phyloP scores from a whole-genome alignment of 1,140 invertebrate species.

The Calephelis virginiensis region DNA sequence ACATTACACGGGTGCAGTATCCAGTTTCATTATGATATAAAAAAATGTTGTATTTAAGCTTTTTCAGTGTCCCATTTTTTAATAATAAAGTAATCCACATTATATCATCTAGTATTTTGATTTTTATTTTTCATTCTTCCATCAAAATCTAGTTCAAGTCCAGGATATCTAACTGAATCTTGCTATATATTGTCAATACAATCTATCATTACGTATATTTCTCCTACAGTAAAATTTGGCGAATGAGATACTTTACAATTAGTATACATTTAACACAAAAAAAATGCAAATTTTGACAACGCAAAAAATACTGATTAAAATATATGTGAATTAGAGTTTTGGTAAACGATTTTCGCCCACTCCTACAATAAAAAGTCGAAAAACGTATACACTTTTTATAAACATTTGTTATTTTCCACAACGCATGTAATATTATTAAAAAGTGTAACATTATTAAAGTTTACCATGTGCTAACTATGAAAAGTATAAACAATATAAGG shows the following conservation, averaged over 20 bases:
- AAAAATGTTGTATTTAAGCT: too few species aligned
- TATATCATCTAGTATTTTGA: too few species aligned
- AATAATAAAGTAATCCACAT: too few species aligned
- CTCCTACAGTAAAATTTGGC: slow-evolving; percentile 12
- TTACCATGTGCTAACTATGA: not conserved
- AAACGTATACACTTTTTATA: slow-evolving; percentile 3
- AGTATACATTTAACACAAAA: not conserved
- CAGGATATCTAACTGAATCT: slow-evolving; percentile 38
- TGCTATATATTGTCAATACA: slow-evolving; percentile 27
- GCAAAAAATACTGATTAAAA: not conserved
- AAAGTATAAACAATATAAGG: not conserved
- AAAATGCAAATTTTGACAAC: not conserved
- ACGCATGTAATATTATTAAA: slow-evolving; percentile 3
- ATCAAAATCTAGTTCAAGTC: not conserved
- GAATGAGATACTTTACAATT: not conserved
- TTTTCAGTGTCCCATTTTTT: too few species aligned
- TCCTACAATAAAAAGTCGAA: slow-evolving; percentile 8
- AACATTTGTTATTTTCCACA: slow-evolving; percentile 14
- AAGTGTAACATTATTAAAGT: not conserved
- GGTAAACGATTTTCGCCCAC: not conserved
- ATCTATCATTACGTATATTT: slow-evolving; percentile 2
- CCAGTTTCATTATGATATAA: too few species aligned
- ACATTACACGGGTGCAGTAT: too few species aligned
- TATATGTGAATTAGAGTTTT: not conserved
- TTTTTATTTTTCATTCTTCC: slow-evolving; percentile 29